Evolutionary conservation across 2,888 invertebrate species (phyloP), one percentile per base, ranked within the genome.

Genomic region (Monoplex corrugatus): DNA sequence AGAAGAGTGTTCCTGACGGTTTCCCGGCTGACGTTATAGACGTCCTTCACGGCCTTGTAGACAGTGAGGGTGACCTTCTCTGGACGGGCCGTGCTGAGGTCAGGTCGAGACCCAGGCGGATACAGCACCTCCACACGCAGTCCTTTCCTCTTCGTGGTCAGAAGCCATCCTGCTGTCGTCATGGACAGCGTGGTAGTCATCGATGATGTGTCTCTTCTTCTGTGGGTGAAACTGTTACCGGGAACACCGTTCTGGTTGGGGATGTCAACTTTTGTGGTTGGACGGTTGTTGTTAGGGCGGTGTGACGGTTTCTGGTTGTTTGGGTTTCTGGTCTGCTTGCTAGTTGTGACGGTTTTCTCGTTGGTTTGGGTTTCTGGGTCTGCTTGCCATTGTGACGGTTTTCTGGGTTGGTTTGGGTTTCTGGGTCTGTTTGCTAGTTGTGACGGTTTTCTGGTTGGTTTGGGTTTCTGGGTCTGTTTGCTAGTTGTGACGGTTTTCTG

Each of bases 11-110:
- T 63, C 8, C 78, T 38, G 2, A 89, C 82, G 28, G 89, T 90
- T n/a, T 89, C 88, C 50, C 88, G 88, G 57, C 91, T 90, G 32
- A 89, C 80, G 35, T 50, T 86, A 78, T 89, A 85, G 1, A 91
- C 88, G 82, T 90, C 84, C 23, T 89, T 86, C 32, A 90, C 90
- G 28, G 84, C 89, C 75, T 84, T 86, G 88, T 88, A 87, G n/a
- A 90, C 88, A 5, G 87, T 88, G 68, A 87, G 63, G 32, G 87
- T 89, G 38, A 88, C 88, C 2, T 35, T 32, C n/a, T 40, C 23
- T 19, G 87, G 72, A 28, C n/a, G 40, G 19, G 40, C 78, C 40
- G 43, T 88, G 68, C 32, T 68, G 43, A 83, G 8, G 32, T 83
- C 88, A 23, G 72, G 63, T 16, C 88, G 19, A 1, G 57, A 57